These are phyloP conservation scores for Perithous albicinctus DNA, from an alignment of 2,888 invertebrate genomes.

Conservation along the genomic window DNA sequence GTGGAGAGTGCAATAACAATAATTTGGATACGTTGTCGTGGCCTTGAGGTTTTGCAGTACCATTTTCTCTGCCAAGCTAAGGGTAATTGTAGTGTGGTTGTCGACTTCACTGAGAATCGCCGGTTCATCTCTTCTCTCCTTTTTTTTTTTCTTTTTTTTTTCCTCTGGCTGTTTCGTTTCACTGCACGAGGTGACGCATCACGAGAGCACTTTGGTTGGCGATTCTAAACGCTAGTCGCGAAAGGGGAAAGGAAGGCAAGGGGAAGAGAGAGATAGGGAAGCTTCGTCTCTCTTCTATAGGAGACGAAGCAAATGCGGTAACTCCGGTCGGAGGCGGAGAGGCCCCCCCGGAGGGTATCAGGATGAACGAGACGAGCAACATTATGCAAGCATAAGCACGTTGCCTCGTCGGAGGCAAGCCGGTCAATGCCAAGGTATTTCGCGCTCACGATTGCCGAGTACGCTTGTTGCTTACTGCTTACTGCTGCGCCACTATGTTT, in stretches of 20 bases:
- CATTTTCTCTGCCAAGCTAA: slow-evolving; percentile 3
- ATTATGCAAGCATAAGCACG: slow-evolving; percentile 80
- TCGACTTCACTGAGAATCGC: not conserved
- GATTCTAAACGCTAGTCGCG: slow-evolving; percentile 24
- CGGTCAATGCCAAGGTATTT: slow-evolving; percentile 84
- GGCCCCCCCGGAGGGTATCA: slow-evolving; percentile 68
- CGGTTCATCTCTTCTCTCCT: slow-evolving; percentile 2
- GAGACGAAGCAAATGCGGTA: slow-evolving; percentile 67
- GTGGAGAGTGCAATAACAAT: slow-evolving; percentile 45
- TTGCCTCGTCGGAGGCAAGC: slow-evolving; percentile 79
- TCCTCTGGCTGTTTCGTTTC: slow-evolving; percentile 11
- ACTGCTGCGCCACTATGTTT: slow-evolving; percentile 58
- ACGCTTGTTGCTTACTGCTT: slow-evolving; percentile 47
- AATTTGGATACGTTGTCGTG: slow-evolving; percentile 54
- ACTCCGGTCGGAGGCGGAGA: slow-evolving; percentile 67
- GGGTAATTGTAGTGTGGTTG: slow-evolving; percentile 48
- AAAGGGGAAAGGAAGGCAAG: slow-evolving; percentile 5
- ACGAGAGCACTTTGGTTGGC: slow-evolving; percentile 14
- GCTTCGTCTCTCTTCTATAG: slow-evolving; percentile 22
- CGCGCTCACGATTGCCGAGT: slow-evolving; percentile 73
- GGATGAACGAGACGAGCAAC: slow-evolving; percentile 83
- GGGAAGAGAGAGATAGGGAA: slow-evolving; percentile 1
- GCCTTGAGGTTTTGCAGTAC: slow-evolving; percentile 49
- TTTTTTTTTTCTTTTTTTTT: no score
- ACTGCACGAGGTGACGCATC: slow-evolving; percentile 7